Base-by-base conservation (phyloP, 2,888 invertebrate species). In the Limnephilus marmoratus region DNA sequence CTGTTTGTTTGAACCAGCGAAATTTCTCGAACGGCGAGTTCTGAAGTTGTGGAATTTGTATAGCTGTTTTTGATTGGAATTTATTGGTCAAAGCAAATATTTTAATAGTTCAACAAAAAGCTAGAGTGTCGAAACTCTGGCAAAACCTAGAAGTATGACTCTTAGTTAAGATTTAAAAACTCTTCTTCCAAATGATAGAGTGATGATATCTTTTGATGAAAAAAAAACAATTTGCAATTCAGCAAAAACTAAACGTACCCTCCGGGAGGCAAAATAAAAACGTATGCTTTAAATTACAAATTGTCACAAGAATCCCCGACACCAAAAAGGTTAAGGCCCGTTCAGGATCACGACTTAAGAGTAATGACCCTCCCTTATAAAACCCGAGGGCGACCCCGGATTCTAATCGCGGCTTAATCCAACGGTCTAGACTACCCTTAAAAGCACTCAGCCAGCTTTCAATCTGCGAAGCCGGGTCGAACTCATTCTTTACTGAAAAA, bases 331-430 rank as follows among this genome's bases (percentile, higher is more conserved):
- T 83, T 83, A 83, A 83, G 83, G 83, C 37, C 83, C 83, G 37
- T 83, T 37, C 83, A 37, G 83, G 83, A 83, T 83, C 83, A 83
- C 83, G 83, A 34, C 83, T 83, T 83, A 83, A 83, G 83, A 83
- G 83, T 83, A 83, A 83, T 83, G 83, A 83, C 83, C 83, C 83
- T 83, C 83, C 83, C 83, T 31, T 83, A 83, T 83, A 83, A 83
- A 83, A 83, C 83, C 83, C 83, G 34, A 83, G 41, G 83, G 34
- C 83, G 41, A 83, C 83, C 83, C 83, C 31, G 83, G 83, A 83
- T 83, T 83, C 83, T 83, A 83, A 83, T 83, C 83, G 83, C 24
- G 31, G 37, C 83, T 83, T 83, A 83, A 83, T 83, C 37, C 83
- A 68, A 83, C 83, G 83, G 83, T 83, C 83, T 83, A 83, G 83